Conservation (phyloP, 1,140 invertebrate species). For the Coptotermes formosanus region DNA sequence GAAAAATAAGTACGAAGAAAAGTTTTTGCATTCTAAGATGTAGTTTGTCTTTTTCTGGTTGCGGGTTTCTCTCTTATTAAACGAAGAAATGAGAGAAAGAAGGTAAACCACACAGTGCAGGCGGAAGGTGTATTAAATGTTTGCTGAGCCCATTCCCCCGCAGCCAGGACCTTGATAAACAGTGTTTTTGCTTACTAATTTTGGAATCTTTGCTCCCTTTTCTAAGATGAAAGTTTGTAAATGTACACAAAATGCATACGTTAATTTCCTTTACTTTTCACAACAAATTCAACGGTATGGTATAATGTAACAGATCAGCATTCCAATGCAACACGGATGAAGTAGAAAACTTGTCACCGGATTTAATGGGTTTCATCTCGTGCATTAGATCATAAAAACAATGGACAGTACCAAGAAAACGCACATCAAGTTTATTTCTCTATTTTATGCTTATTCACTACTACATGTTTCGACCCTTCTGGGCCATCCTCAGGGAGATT, state of each 20-base stretch:
- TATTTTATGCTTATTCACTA: too few relatives aligned
- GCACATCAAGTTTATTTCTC: too few relatives aligned
- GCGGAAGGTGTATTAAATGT: neutral
- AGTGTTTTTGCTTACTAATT: neutral
- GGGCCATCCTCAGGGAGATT: too few relatives aligned
- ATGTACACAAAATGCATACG: neutral
- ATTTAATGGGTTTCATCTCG: too few relatives aligned
- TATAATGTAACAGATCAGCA: too few relatives aligned
- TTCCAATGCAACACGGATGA: too few relatives aligned
- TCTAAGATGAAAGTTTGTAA: neutral
- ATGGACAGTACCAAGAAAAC: too few relatives aligned
- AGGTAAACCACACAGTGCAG: neutral
- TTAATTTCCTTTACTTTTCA: too few relatives aligned
- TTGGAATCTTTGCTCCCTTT: neutral
- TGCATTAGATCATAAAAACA: too few relatives aligned
- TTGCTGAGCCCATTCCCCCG: neutral
- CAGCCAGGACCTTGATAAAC: neutral
- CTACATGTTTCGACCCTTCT: too few relatives aligned
- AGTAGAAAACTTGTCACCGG: too few relatives aligned
- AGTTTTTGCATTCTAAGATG: neutral
- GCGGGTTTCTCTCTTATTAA: slow-evolving; percentile 7
- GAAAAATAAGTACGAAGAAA: neutral
- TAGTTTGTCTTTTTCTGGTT: neutral
- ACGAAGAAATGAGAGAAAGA: neutral
- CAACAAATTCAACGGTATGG: too few relatives aligned